A percentile compares a stretch with the other conserved stretches of the same genome.
Conservation (phyloP, 1,140 invertebrate species). For the Drosophila kohkoa region DNA sequence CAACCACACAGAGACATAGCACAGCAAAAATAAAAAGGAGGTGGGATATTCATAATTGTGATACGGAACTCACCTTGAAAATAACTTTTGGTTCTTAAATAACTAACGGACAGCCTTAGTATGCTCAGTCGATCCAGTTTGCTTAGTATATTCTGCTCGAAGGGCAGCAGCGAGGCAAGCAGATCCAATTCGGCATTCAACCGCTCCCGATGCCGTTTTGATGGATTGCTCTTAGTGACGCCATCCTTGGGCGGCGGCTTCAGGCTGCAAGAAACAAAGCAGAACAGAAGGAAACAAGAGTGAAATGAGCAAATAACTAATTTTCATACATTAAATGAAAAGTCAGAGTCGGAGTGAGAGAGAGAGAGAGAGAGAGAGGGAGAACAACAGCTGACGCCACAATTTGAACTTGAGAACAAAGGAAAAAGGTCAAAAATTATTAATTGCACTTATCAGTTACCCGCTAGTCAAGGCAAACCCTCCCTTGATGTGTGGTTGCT, state of each 20-base stretch:
- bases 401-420: slow-evolving; percentile 38
- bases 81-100: slow-evolving; percentile 99
- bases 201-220: slow-evolving; percentile 98
- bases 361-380: neutral
- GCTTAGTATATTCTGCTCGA: slow-evolving; percentile 98
- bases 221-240: slow-evolving; percentile 99
- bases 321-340: slow-evolving; percentile 69
- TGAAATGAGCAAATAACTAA: slow-evolving; percentile 42
- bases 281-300: slow-evolving; percentile 52
- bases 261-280: slow-evolving; percentile 88
- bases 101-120: slow-evolving; percentile 98
- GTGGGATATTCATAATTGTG: neutral
- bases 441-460: slow-evolving; percentile 81
- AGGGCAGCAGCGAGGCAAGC: slow-evolving; percentile 98
- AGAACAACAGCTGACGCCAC: slow-evolving; percentile 48
- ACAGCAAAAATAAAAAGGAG: neutral
- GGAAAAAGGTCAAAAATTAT: slow-evolving; percentile 74
- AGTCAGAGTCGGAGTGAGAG: slow-evolving; percentile 36
- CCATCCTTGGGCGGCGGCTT: slow-evolving; percentile 98
- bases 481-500: slow-evolving; percentile 20
- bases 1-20: slow-evolving; percentile 14
- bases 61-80: slow-evolving; percentile 95
- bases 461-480: neutral
- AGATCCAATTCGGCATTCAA: slow-evolving; percentile 99
- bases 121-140: slow-evolving; percentile 99